Evolutionary conservation across 2,797 vertebrate species (phyloP), one percentile per base, ranked within the genome.

Genomic region (Myotis pilosus): DNA sequence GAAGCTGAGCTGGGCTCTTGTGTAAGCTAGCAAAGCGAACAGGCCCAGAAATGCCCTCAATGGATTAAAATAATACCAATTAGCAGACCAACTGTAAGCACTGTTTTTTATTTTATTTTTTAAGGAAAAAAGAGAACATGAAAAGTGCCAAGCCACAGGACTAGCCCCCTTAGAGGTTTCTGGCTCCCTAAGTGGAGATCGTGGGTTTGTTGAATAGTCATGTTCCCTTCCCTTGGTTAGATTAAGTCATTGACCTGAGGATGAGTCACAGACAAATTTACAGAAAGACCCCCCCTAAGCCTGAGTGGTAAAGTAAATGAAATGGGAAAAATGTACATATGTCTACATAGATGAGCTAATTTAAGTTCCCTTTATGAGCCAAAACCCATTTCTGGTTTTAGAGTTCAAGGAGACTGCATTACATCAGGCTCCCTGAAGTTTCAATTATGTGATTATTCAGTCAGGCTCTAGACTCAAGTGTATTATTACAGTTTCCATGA

Each of bases 211-310:
- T 94, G 96, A 96, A 89, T 88, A 88, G 36, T 3, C 95, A 84
- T 96, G 96, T 97, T 95, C 62, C 83, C 51, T 94, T 71, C 13
- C 74, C 84, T 89, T 87, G 89, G 1, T 60, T 28, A 15, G 76
- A 79, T 97, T 72, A 96, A 97, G 95, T 97, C 97, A 98, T 94
- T 78, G 78, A 92, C 44, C n/a, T 92, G 55, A 86, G 92, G 49
- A 1, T 66, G 81, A 97, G 53, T 96, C 95, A 93, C 19, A 94
- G 95, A 93, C 91, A 95, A 94, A 96, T 71, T 95, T 95, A 95
- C 8, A 25, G 95, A 85, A 97, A 96, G 71, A 94, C 38, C 83
- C 60, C 49, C 78, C 10, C 5, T 36, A 2, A 92, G 89, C 87
- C 94, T 95, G 75, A 85, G 90, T 84, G 89, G 88, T 97, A 93